A percentile compares a stretch with the other conserved stretches of the same genome.
Conservation (phyloP, 2,113 vertebrate species). For the Ranitomeya variabilis region DNA sequence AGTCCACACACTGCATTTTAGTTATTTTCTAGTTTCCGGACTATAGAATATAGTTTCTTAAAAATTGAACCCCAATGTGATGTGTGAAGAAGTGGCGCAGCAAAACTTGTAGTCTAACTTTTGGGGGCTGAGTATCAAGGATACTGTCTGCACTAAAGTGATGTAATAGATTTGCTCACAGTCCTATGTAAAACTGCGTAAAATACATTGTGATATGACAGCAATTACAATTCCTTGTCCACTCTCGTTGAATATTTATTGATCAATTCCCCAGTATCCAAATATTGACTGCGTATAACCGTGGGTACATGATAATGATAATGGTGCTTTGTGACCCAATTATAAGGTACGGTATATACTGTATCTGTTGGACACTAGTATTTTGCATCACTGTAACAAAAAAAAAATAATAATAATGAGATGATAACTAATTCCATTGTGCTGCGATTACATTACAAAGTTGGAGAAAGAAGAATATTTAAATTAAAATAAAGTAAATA, state of each 20-base stretch:
- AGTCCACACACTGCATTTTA: too few relatives aligned
- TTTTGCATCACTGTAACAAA: not conserved
- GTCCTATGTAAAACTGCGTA: too few relatives aligned
- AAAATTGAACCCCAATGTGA: too few relatives aligned
- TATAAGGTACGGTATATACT: not conserved
- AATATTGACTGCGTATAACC: not conserved
- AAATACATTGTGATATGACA: too few relatives aligned
- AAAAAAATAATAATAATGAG: not conserved
- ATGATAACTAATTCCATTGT: slow-evolving; percentile 2
- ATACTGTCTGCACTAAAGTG: not conserved
- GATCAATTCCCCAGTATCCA: not conserved
- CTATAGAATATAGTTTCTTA: too few relatives aligned
- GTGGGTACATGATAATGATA: not conserved
- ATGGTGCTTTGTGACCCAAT: not conserved
- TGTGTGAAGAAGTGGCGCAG: too few relatives aligned
- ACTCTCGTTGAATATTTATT: not conserved
- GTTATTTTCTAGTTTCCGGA: too few relatives aligned
- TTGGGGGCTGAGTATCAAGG: not conserved
- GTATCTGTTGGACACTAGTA: not conserved
- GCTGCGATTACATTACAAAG: not conserved
- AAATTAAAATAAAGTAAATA: not conserved
- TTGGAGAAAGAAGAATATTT: not conserved
- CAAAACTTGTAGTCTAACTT: not conserved
- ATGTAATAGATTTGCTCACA: too few relatives aligned
- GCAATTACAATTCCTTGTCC: too few relatives aligned